Percentiles rank a stretch among this genome's conserved stretches.
Conservation (phyloP, 2,113 vertebrate species). For the Protobothrops flavoviridis region DNA sequence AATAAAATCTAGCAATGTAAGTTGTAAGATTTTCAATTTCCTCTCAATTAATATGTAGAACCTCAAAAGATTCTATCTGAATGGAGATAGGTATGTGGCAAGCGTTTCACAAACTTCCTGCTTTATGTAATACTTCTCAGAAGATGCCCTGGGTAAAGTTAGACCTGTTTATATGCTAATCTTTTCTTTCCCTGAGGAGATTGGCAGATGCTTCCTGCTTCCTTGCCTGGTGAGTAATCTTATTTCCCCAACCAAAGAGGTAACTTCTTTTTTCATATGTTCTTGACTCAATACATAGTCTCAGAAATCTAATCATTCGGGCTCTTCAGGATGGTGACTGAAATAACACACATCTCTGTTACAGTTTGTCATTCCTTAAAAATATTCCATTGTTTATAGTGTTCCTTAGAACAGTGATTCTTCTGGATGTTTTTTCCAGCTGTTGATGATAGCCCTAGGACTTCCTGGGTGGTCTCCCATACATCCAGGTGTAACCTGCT, state of each 20-base stretch:
- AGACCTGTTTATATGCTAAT: slow-evolving; percentile 25
- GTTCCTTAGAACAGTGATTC: not conserved
- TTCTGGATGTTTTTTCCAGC: not conserved
- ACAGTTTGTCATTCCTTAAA: slow-evolving; percentile 4
- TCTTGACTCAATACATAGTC: not conserved
- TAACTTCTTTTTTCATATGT: not conserved
- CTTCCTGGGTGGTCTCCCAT: not conserved
- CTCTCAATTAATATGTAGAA: slow-evolving; percentile 13
- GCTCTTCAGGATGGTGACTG: not conserved
- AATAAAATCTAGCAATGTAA: slow-evolving; percentile 6
- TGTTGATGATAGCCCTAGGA: not conserved
- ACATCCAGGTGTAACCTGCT: not conserved
- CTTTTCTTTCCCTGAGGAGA: slow-evolving; percentile 8
- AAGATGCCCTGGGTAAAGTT: slow-evolving; percentile 19
- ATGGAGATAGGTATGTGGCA: not conserved
- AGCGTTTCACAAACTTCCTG: slow-evolving; percentile 1
- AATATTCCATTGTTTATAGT: not conserved
- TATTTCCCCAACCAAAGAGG: slow-evolving; percentile 18
- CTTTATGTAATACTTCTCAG: slow-evolving; percentile 32
- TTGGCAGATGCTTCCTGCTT: not conserved
- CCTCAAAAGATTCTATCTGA: slow-evolving; percentile 16
- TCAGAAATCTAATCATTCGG: not conserved
- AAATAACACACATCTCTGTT: not conserved
- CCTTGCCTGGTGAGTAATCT: not conserved
- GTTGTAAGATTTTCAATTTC: slow-evolving; percentile 33